Evolutionary conservation across 2,797 vertebrate genomes (phyloP).

Genomic region (Syngnathus rostellatus): DNA sequence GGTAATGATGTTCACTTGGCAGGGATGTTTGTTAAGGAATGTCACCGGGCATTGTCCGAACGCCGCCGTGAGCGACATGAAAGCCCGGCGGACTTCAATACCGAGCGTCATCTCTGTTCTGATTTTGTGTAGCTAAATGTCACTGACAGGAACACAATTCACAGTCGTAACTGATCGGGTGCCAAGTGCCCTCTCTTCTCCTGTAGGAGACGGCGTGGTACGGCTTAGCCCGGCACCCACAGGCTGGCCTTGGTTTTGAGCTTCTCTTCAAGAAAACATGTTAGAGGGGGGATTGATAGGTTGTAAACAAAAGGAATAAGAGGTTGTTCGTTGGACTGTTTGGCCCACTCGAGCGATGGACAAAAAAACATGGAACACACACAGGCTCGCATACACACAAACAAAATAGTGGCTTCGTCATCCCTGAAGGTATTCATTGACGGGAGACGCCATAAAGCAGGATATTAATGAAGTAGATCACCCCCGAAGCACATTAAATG

Average conservation of each 20-base stretch:
- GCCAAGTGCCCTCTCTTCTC: conserved; percentile 54
- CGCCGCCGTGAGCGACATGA: conserved; percentile 32
- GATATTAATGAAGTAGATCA: conserved; percentile 22
- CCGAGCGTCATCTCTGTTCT: conserved; percentile 45
- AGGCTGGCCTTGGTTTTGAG: conserved; percentile 27
- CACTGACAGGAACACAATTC: conserved; percentile 60
- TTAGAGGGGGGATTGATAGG: not conserved
- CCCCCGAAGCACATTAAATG: not conserved
- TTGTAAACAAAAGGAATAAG: not conserved
- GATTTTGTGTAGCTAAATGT: conserved; percentile 52
- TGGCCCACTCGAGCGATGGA: not conserved
- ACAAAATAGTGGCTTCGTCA: conserved; percentile 2
- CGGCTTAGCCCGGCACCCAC: conserved; percentile 36
- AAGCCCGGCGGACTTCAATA: conserved; percentile 50
- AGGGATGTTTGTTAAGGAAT: conserved; percentile 37
- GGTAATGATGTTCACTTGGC: conserved; percentile 16
- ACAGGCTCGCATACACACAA: too few relatives aligned
- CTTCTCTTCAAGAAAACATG: not conserved
- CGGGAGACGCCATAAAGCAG: conserved; percentile 29
- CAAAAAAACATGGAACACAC: not conserved
- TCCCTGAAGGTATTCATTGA: not conserved
- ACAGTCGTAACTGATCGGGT: conserved; percentile 60
- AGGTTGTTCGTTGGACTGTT: not conserved
- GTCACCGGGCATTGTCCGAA: conserved; percentile 32
- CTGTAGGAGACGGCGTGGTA: conserved; percentile 41